Evolutionary conservation across 2,888 invertebrate species (phyloP), one percentile per base, ranked within the genome.

Genomic region (Anthoptus insignis): DNA sequence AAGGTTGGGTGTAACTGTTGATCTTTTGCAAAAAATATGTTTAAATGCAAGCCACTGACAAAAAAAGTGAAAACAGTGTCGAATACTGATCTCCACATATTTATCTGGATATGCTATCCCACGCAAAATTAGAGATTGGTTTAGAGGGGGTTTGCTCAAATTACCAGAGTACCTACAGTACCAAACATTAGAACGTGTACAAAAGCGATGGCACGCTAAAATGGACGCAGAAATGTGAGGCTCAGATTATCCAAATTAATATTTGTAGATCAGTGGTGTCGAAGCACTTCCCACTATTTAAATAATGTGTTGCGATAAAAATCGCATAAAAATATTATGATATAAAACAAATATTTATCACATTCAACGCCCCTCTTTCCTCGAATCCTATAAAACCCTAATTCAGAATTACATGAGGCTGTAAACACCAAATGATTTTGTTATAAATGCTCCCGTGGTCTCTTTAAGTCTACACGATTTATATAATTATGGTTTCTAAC

Each of bases 361-460:
- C 68, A 68, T 61, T 65, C 54, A 60, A 59, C 27, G 32, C 22
- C 6, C 16, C 70, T 69, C 72, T 70, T 69, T 71, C 47, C 21
- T 64, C 63, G 68, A 78, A 79, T 79, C 80, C 74, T 77, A 74
- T 72, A 75, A 73, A 76, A 78, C 57, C 69, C 75, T 75, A 72
- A 79, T 77, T 76, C 68, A 54, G 19, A 78, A 76, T 76, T 74
- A 73, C 73, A 67, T 47, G 32, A 49, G 47, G 56, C 14, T 63
- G 37, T 57, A 57, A 72, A 75, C 72, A 76, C 76, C 74, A 77
- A 73, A 76, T 78, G 79, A 70, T 78, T 37, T 49, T 63, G 56
- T 57, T 77, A 77, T 81, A 83, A 85, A 87, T 84, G 85, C 84
- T 85, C 80, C 82, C 79, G 72, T 77, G 79, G 73, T 79, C 70